These are phyloP conservation scores for Sapajus apella DNA, from an alignment of 2,113 vertebrate species.

Conservation along the genomic window DNA sequence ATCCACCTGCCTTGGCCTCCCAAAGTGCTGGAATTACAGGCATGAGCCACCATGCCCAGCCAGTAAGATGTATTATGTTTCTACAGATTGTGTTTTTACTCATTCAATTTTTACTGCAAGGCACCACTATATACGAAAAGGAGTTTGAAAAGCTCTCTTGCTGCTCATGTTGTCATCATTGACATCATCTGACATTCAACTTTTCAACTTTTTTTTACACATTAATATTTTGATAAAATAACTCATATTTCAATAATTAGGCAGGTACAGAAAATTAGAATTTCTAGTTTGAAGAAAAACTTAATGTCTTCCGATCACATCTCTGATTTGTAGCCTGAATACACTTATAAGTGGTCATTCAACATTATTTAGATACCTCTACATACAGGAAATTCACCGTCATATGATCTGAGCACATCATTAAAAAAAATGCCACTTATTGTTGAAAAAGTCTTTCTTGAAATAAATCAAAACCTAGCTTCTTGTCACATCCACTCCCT, in stretches of 20 bases:
- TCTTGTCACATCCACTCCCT: neutral
- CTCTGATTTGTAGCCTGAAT: neutral
- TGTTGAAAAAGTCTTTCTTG: neutral
- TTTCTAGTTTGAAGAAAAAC: neutral
- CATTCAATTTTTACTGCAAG: neutral
- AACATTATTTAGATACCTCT: neutral
- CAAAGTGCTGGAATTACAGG: too few species aligned
- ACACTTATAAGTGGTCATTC: neutral
- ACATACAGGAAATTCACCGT: neutral
- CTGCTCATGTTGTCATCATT: neutral
- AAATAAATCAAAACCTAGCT: neutral
- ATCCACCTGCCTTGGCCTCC: too few species aligned
- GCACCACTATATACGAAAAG: rapidly evolving
- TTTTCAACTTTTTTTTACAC: neutral
- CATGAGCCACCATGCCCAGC: too few species aligned
- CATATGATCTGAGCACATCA: neutral
- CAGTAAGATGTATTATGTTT: neutral
- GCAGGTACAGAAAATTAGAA: neutral
- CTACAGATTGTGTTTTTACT: neutral
- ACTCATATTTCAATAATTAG: neutral
- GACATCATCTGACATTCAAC: neutral
- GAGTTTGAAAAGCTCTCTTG: neutral
- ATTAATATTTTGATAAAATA: neutral
- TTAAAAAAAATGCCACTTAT: neutral
- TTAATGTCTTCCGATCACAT: neutral